phyloP scores from a whole-genome alignment of 2,797 vertebrate genomes.

The Pangasius macronema region DNA sequence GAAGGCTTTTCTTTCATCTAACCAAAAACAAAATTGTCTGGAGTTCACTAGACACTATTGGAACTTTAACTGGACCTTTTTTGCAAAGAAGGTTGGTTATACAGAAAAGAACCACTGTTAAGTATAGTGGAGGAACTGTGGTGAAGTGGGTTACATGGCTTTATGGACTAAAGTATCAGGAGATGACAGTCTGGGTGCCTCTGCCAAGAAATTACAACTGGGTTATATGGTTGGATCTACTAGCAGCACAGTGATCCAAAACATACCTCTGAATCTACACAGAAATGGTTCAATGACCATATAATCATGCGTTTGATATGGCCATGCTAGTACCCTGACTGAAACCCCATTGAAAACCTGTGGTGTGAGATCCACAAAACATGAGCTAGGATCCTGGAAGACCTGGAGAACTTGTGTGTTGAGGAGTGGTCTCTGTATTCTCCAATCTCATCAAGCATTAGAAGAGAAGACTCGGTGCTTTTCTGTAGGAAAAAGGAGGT shows the following conservation, averaged over 20 bases:
- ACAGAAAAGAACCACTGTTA: background rate
- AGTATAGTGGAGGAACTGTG: background rate
- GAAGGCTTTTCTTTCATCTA: background rate
- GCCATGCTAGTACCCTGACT: background rate
- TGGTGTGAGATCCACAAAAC: background rate
- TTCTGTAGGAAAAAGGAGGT: background rate
- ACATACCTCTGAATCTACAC: background rate
- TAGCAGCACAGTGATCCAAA: background rate
- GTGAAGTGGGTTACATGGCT: background rate
- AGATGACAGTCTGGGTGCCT: background rate
- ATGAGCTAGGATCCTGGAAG: background rate
- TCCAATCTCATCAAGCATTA: background rate
- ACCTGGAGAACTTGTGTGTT: background rate
- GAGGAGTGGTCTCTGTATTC: background rate
- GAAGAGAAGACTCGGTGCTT: background rate
- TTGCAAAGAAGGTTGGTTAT: background rate
- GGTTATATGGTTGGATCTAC: background rate
- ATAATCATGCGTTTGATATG: background rate
- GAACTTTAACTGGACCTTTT: background rate
- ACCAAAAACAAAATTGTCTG: background rate
- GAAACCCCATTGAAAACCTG: background rate
- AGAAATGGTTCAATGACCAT: background rate
- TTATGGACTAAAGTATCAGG: background rate
- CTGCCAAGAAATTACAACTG: background rate
- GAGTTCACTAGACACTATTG: background rate